A percentile compares a stretch with the other conserved stretches of the same genome.
Evolutionary conservation across 2,113 vertebrate species (phyloP).

Genomic region (Cebidichthys violaceus): DNA sequence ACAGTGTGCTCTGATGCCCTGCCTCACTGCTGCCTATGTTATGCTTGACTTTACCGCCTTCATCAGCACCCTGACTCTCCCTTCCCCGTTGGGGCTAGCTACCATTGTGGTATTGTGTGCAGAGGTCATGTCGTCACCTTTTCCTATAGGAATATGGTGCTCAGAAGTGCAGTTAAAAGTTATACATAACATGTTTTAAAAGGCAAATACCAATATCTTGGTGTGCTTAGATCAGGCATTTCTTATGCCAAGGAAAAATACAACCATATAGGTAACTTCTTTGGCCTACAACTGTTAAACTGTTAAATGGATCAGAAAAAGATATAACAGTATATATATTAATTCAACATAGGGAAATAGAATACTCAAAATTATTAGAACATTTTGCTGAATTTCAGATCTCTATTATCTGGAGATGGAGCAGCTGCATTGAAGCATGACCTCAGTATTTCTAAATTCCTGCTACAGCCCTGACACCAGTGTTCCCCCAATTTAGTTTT

Average conservation of each 20-base stretch:
- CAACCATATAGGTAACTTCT: not conserved
- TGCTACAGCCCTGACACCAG: not conserved
- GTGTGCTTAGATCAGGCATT: not conserved
- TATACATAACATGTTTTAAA: not conserved
- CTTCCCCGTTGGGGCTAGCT: not conserved
- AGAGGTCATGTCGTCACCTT: not conserved
- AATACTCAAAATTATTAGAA: not conserved
- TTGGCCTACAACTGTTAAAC: not conserved
- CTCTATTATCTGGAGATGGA: not conserved
- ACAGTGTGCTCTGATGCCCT: conserved; percentile 10
- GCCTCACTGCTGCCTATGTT: conserved; percentile 29
- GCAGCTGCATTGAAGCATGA: not conserved
- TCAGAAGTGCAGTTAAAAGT: not conserved
- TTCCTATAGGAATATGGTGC: not conserved
- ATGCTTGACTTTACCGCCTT: conserved; percentile 29
- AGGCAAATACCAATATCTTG: not conserved
- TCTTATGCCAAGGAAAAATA: not conserved
- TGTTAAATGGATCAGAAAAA: not conserved
- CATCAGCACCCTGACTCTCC: not conserved
- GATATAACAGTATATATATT: not conserved
- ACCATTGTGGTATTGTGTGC: not conserved
- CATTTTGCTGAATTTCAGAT: not conserved
- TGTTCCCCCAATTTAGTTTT: not conserved
- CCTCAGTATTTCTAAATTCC: not conserved
- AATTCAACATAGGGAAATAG: not conserved